Base-by-base conservation (phyloP, 2,113 vertebrate species). In the Pelusios castaneus region DNA sequence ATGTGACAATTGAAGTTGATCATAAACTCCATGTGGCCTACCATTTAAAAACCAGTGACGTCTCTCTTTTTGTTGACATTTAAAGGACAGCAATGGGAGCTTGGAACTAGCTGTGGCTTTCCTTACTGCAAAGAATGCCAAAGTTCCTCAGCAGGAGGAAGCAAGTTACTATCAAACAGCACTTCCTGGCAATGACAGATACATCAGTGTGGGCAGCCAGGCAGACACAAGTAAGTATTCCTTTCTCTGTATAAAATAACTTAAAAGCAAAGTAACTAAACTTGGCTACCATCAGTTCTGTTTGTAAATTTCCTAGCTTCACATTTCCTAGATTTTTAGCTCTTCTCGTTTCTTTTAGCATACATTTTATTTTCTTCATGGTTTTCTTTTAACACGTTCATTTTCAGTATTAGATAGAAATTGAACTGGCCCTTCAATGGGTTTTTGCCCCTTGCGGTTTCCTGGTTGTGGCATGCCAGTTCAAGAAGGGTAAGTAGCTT, bases 141-240 rank as follows among this genome's bases (percentile, higher is more conserved):
- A 99, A 94, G 99, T 98, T 91, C 98, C 99, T 82, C 99, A 99
- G 96, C 98, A 99, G 91, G 99, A 99, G 97, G 99, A 99, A 96
- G 97, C 98, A 8, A 98, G 98, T 27, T 99, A 99, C 94, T 99
- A 99, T 94, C 99, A 99, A 96, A 99, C 99, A 19, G 98, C 99
- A 1, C 99, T 99, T 96, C 98, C 99, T 90, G 98, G 98, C 95
- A 99, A 99, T 80, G 99, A 99, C 97, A 97, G 99, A 98, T 99
- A 99, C 79, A 99, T 99, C 98, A 99, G 99, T 5, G 99, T 99
- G 97, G 99, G 99, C 97, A 99, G 99, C 97, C 99, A 99, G 96
- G 99, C 99, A 88, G 99, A 99, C 89, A 98, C 99, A 88, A 99
- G 99, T 99, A 98, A 96, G 99, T 97, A 89, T 91, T 87, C 83